phyloP scores from a whole-genome alignment of 1,140 invertebrate species.

The Adelges cooleyi region DNA sequence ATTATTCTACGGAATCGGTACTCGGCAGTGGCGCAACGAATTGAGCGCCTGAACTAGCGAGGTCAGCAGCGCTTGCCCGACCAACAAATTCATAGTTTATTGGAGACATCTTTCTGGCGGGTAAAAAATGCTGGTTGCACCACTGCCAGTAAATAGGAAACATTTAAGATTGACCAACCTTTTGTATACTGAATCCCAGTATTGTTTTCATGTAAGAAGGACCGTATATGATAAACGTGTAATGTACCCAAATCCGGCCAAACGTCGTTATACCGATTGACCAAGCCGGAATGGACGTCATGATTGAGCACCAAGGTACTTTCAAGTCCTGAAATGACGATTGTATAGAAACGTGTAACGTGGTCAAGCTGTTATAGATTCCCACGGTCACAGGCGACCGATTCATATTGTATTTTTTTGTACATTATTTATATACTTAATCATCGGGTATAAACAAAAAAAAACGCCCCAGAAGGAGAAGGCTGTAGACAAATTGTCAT shows the following conservation, averaged over 20 bases:
- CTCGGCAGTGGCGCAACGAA: no score
- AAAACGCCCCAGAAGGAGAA: no score
- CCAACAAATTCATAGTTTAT: no score
- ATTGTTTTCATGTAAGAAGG: constrained; percentile 61
- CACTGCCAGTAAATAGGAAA: no score
- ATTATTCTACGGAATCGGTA: no score
- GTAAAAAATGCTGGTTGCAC: no score
- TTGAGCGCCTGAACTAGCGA: no score
- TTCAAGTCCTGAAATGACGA: constrained; percentile 35
- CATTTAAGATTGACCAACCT: constrained; percentile 38
- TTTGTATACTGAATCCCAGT: constrained; percentile 54
- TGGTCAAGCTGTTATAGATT: neutral
- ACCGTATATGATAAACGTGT: constrained; percentile 55
- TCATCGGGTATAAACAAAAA: no score
- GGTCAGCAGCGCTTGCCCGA: no score
- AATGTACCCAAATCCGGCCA: constrained; percentile 60
- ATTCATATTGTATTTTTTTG: neutral
- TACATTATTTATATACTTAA: no score
- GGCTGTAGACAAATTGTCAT: no score
- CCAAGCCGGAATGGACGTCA: constrained; percentile 67
- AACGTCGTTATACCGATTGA: constrained; percentile 63
- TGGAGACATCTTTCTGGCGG: no score
- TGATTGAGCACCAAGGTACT: constrained; percentile 63
- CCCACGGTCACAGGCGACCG: neutral
- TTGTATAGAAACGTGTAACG: neutral